Percentiles rank a stretch among this genome's conserved stretches.
Conservation (phyloP, 2,888 invertebrate genomes). For the Drosophila anomalata region DNA sequence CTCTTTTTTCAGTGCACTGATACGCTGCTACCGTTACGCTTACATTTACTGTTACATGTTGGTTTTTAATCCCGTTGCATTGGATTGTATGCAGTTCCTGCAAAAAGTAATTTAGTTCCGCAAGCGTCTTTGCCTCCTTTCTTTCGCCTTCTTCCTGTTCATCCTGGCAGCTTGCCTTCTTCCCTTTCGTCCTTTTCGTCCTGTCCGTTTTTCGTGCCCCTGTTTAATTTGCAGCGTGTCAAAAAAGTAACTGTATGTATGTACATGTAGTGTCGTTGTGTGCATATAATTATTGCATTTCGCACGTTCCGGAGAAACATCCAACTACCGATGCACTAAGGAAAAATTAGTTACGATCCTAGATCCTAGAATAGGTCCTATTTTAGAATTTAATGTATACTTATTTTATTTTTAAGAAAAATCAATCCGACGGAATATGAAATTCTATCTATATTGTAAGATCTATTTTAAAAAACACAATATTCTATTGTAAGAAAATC, state of each 20-base stretch:
- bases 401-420: no score
- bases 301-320: constrained; percentile 69
- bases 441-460: no score
- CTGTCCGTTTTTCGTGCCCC: constrained; percentile 41
- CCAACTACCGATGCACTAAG: constrained; percentile 14
- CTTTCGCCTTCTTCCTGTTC: neutral
- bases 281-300: constrained; percentile 80
- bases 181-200: neutral
- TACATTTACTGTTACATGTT: constrained; percentile 60
- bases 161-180: neutral
- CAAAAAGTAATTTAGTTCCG: constrained; percentile 74
- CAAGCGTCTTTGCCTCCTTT: constrained; percentile 27
- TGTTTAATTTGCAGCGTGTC: constrained; percentile 79
- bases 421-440: no score
- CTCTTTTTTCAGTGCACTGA: constrained; percentile 16
- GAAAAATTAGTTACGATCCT: neutral
- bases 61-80: constrained; percentile 77
- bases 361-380: no score
- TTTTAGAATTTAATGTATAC: no score
- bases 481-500: no score
- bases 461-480: no score
- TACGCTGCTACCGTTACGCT: constrained; percentile 24
- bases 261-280: constrained; percentile 52
- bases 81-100: constrained; percentile 74
- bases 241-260: constrained; percentile 57